Conservation (phyloP, 2,113 vertebrate genomes). For the Abramis brama region DNA sequence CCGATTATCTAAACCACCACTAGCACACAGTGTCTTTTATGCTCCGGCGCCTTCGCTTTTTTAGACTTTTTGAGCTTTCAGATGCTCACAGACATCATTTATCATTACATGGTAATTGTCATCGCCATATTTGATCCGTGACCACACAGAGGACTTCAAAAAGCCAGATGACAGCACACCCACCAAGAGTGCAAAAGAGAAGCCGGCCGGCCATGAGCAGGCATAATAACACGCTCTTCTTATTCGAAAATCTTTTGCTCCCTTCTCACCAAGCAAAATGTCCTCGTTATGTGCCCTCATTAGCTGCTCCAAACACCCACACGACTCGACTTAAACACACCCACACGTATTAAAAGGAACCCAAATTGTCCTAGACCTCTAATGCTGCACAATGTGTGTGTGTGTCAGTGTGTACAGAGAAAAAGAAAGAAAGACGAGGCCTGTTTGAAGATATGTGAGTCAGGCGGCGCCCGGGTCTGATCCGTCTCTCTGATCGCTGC, state of each 20-base stretch:
- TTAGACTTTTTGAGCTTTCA: background rate
- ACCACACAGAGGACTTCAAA: background rate
- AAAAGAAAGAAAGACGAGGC: background rate
- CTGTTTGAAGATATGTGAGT: constrained; percentile 14
- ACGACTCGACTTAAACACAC: background rate
- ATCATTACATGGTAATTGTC: background rate
- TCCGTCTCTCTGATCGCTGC: constrained; percentile 26
- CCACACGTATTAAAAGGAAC: background rate
- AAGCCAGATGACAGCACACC: background rate
- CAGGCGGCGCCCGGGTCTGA: background rate
- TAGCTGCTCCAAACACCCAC: constrained; percentile 11
- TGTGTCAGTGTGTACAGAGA: no score
- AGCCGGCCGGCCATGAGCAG: background rate
- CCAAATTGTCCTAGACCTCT: background rate
- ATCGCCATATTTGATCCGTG: background rate
- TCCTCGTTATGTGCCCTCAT: constrained; percentile 34
- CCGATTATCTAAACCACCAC: background rate
- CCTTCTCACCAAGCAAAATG: background rate
- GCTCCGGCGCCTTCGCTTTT: background rate
- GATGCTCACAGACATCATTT: constrained; percentile 2
- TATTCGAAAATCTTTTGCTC: background rate
- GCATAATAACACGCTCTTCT: background rate
- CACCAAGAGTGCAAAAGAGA: background rate
- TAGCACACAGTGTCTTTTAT: constrained; percentile 4
- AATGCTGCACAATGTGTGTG: background rate